Evolutionary conservation across 1,140 invertebrate species (phyloP), one percentile per base, ranked within the genome.

Genomic region (Microplitis mediator): DNA sequence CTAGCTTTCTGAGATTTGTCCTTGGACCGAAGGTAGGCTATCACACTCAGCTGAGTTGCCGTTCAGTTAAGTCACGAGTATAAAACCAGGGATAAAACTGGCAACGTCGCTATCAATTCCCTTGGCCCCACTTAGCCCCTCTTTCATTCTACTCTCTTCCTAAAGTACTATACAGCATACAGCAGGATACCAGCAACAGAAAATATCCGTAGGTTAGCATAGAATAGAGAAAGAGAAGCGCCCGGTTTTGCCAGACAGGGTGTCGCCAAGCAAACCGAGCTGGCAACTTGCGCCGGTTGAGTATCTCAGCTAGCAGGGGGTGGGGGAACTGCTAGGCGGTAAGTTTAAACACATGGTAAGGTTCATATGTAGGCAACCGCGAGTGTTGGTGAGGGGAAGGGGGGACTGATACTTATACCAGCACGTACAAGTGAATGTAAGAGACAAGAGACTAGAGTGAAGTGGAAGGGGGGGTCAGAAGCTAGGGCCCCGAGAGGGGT

Each of bases 181-280:
- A 23, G 23, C 23, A 23, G 23, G 23, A 23, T 23, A 23, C 23
- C 23, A 23, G 23, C 23, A 23, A 23, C 23, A 23, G 23, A 23
- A 23, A 23, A 23, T 23, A 23, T 1, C 23, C 23, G 2, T 23
- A 23, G 23, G 1, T 23, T 23, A 23, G 23, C 23, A 23, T 23
- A 23, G 23, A 23, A 23, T 23, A 45, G 39, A 45, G 39, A 11
- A 3, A 45, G 39, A 39, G 39, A 39, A 11, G 71, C 80, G 83
- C 78, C 80, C 88, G 90, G 90, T 91, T 91, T 91, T 89, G 90
- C 92, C 92, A 95, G 93, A 95, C 93, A 94, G 91, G 93, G 92
- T 94, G 93, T 93, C 93, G 92, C 93, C 93, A 91, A 90, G 91
- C 90, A 89, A 84, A 88, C 86, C 86, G 88, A 88, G 89, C 89